A percentile compares a stretch with the other conserved stretches of the same genome.
Evolutionary conservation across 2,113 vertebrate genomes (phyloP).

Genomic region (Prionailurus bengalensis): DNA sequence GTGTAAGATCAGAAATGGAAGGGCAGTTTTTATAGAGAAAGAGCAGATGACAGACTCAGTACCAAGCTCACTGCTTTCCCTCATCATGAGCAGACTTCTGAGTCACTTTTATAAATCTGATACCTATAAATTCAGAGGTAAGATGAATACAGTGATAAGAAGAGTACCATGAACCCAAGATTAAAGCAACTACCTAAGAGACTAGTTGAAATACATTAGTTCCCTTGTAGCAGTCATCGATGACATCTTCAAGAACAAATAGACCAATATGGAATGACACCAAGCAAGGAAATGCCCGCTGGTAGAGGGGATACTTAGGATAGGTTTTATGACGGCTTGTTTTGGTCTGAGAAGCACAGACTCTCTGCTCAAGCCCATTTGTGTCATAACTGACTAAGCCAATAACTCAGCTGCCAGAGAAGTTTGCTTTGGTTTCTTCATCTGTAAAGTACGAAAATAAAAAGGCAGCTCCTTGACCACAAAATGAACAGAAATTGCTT

Average conservation of each 20-base stretch:
- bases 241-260: conserved; percentile 49
- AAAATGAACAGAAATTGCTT: background rate
- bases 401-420: background rate
- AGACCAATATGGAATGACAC: background rate
- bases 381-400: conserved; percentile 50
- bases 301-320: background rate
- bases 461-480: background rate
- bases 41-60: background rate
- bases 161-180: conserved; percentile 42
- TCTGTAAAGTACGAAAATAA: conserved; percentile 34
- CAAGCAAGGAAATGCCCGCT: background rate
- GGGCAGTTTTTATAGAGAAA: conserved; percentile 31
- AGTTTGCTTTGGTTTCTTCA: conserved; percentile 4
- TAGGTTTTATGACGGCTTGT: background rate
- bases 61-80: background rate
- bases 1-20: conserved; percentile 2
- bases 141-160: conserved; percentile 47
- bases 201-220: conserved; percentile 58
- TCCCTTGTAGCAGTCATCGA: background rate
- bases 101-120: conserved; percentile 52
- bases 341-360: conserved; percentile 54
- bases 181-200: conserved; percentile 57
- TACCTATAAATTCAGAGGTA: conserved; percentile 61
- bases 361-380: background rate
- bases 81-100: background rate